Evolutionary conservation across 2,888 invertebrate genomes (phyloP), one percentile per base, ranked within the genome.

Genomic region (Erynnis tages): DNA sequence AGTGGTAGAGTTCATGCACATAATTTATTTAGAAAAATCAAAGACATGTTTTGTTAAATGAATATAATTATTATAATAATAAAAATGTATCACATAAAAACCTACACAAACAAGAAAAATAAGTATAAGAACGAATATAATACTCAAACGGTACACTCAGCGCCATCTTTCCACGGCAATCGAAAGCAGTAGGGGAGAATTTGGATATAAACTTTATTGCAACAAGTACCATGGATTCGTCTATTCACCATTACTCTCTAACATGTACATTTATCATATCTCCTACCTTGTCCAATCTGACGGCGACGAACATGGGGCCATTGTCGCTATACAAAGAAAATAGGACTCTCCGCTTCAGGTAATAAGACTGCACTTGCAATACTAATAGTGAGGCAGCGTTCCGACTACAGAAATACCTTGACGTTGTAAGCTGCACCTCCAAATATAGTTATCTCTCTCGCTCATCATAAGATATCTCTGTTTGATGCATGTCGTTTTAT

Each of bases 351-450:
- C 60, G 43, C 0, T 45, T 14, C 25, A 58, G 2, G 49, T 52
- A 56, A 76, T 89, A 89, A 81, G 83, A 85, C 76, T 87, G 88
- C 87, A 89, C 66, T 81, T 85, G 80, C 77, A 85, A 76, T 84
- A 79, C 75, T 72, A 70, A 70, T 67, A 53, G 65, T 60, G 69
- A 55, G 55, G 62, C 67, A 72, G 67, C 71, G 70, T 71, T 76
- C 66, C 62, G 66, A 65, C 67, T 70, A 74, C 71, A 75, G 71
- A 79, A 69, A 80, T 76, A 70, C 77, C 73, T 75, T 72, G 66
- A 65, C 60, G 55, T 56, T 62, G 63, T 63, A 67, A 74, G 75
- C 76, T 84, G 84, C 81, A 86, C 76, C 77, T 74, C 72, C 66
- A 81, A 77, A 75, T 81, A 77, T 78, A 66, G 63, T 78, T 80